phyloP scores from a whole-genome alignment of 2,113 vertebrate species.

The Harpagus bidentatus region DNA sequence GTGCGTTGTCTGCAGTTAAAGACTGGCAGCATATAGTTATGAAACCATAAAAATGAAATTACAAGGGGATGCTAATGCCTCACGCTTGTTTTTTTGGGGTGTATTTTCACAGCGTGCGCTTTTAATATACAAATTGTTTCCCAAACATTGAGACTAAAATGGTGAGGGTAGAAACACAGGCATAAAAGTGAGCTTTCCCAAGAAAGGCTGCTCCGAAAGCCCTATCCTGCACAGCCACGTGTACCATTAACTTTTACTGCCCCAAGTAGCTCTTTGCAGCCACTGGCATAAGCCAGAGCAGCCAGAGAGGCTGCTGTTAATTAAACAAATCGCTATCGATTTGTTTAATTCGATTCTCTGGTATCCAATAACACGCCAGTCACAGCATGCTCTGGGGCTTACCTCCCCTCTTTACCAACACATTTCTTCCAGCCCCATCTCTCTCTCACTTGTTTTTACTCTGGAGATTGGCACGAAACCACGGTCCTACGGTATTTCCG shows the following conservation, averaged over 20 bases:
- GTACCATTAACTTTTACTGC: neutral
- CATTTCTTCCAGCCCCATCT: neutral
- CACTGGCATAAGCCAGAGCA: neutral
- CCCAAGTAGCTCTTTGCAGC: neutral
- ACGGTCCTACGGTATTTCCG: neutral
- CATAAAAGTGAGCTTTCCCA: neutral
- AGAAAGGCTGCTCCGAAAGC: neutral
- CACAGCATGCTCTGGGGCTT: neutral
- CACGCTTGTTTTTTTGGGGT: neutral
- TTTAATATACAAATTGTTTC: neutral
- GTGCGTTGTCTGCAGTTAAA: neutral
- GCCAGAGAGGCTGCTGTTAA: neutral
- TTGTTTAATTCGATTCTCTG: neutral
- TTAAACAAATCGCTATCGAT: neutral
- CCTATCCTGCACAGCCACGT: neutral
- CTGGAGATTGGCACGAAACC: neutral
- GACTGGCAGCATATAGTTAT: neutral
- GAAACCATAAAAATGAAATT: neutral
- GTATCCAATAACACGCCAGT: neutral
- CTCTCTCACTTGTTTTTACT: neutral
- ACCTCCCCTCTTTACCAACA: neutral
- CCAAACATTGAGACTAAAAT: neutral
- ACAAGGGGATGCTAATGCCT: neutral
- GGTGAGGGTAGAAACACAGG: neutral
- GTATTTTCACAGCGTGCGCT: neutral